phyloP scores from a whole-genome alignment of 92 coral and sea anemone species.

The Virgularia gustaviana region DNA sequence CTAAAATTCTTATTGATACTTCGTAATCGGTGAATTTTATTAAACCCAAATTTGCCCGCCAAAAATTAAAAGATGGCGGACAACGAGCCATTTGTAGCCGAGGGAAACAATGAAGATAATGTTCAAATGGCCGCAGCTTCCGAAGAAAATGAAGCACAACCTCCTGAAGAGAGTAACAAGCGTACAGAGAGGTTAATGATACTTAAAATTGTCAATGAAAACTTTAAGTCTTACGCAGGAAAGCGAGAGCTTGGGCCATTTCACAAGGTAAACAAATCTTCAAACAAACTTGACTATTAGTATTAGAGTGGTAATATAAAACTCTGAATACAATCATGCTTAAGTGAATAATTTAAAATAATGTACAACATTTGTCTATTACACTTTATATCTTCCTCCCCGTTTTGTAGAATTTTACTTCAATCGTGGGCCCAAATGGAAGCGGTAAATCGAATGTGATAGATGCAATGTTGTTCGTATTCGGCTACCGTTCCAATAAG shows the following conservation, averaged over 20 bases:
- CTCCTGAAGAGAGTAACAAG: not conserved
- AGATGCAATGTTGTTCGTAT: conserved; percentile 97
- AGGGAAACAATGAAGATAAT: conserved; percentile 1
- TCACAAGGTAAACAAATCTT: conserved; percentile 68
- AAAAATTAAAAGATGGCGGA: conserved; percentile 41
- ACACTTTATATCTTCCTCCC: too few species aligned
- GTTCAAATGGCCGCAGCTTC: conserved; percentile 1
- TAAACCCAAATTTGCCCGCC: conserved; percentile 20
- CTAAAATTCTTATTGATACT: too few species aligned
- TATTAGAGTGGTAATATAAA: not conserved
- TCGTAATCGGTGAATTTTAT: too few species aligned
- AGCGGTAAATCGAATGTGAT: conserved; percentile 98
- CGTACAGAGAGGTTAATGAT: conserved; percentile 68
- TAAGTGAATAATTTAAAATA: not conserved
- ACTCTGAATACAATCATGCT: not conserved
- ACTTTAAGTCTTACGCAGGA: conserved; percentile 97
- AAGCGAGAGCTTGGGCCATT: conserved; percentile 91
- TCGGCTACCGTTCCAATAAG: conserved; percentile 96
- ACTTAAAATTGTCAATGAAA: conserved; percentile 84
- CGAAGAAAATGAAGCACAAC: conserved; percentile 16
- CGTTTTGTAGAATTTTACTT: conserved; percentile 79
- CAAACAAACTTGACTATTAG: not conserved
- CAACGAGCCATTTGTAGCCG: conserved; percentile 18
- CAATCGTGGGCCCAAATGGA: conserved; percentile 98
- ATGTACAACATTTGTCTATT: not conserved